These are phyloP conservation scores for Pseudochromis fuscus DNA, from an alignment of 2,797 vertebrate genomes.

Conservation along the genomic window DNA sequence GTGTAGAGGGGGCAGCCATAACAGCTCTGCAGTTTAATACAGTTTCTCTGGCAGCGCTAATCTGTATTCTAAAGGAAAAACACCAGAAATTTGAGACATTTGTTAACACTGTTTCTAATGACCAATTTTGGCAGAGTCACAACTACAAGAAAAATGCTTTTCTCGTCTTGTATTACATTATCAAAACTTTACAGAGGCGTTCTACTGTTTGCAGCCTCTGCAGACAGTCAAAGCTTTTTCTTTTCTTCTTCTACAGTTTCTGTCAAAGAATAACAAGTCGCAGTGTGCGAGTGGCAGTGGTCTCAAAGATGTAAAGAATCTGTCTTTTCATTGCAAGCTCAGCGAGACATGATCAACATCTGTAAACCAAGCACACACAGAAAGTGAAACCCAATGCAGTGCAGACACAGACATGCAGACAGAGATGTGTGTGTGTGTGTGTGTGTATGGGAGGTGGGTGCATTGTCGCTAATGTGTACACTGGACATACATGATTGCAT, in stretches of 20 bases:
- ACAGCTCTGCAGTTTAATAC: slow-evolving; percentile 46
- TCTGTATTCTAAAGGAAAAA: slow-evolving; percentile 4
- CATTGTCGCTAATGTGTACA: slow-evolving; percentile 1
- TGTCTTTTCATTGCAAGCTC: slow-evolving; percentile 72
- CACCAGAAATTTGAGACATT: slow-evolving; percentile 15
- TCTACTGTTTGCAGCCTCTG: slow-evolving; percentile 19
- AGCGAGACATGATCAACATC: slow-evolving; percentile 77
- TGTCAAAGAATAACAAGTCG: slow-evolving; percentile 41
- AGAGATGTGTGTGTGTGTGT: background rate
- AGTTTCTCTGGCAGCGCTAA: slow-evolving; percentile 18
- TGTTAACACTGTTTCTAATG: slow-evolving; percentile 19
- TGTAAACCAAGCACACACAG: slow-evolving; percentile 66
- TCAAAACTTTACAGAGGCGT: slow-evolving; percentile 24
- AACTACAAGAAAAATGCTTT: slow-evolving; percentile 5
- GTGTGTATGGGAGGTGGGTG: background rate
- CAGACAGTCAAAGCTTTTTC: slow-evolving; percentile 27
- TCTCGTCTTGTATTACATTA: slow-evolving; percentile 5
- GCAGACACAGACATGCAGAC: slow-evolving; percentile 45
- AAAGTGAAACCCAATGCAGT: slow-evolving; percentile 71
- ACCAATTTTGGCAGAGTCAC: background rate
- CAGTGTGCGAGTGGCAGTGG: slow-evolving; percentile 35
- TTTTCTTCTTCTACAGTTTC: slow-evolving; percentile 31
- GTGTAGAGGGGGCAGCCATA: slow-evolving; percentile 33
- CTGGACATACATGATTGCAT: slow-evolving; percentile 26
- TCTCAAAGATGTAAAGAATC: slow-evolving; percentile 71